These are phyloP conservation scores for Xestia rhomboidea DNA, from an alignment of 2,888 invertebrate genomes.

Conservation along the genomic window DNA sequence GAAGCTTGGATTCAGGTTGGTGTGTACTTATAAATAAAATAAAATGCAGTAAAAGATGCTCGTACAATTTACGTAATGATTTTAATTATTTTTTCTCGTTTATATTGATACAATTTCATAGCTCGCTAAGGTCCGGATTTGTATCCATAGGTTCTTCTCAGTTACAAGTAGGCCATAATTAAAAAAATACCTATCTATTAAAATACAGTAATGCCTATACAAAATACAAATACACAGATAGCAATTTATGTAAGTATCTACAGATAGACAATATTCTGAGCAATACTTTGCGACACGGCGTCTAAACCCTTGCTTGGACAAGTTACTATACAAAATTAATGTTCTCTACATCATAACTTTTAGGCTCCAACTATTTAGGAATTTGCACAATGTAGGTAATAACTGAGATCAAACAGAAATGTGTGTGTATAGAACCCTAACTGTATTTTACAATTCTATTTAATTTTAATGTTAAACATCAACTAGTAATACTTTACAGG, in stretches of 20 bases:
- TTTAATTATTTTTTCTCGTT: conserved; percentile 73
- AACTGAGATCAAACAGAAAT: conserved; percentile 30
- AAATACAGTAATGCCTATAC: conserved; percentile 79
- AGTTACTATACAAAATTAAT: conserved; percentile 45
- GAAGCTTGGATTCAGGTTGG: background rate
- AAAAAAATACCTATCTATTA: conserved; percentile 80
- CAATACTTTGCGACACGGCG: conserved; percentile 64
- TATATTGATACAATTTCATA: conserved; percentile 79
- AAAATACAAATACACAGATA: conserved; percentile 76
- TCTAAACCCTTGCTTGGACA: conserved; percentile 55
- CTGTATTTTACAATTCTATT: conserved; percentile 64
- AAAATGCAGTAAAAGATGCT: conserved; percentile 64
- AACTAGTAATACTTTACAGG: conserved; percentile 85
- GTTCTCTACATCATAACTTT: conserved; percentile 22
- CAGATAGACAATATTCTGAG: conserved; percentile 70
- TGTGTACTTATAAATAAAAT: conserved; percentile 31
- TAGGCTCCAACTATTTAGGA: conserved; percentile 45
- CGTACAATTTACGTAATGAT: conserved; percentile 73
- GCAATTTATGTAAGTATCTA: conserved; percentile 63
- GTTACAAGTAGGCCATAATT: conserved; percentile 73
- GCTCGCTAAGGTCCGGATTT: conserved; percentile 76
- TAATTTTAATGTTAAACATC: conserved; percentile 74
- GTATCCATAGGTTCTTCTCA: conserved; percentile 70
- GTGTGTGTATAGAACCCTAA: conserved; percentile 47
- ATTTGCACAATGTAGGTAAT: conserved; percentile 30